Percentiles rank a stretch among this genome's conserved stretches.
These are phyloP conservation scores for human (Homo sapiens) DNA, from an alignment of 2,113 vertebrate genomes.

Conservation along the genomic window GRCh38 chr4:157789001-157789500, in stretches of 20 bases:
- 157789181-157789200: neutral
- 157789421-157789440: neutral
- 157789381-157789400: neutral
- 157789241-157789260: neutral
- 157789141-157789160: neutral
- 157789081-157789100: neutral
- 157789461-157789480: neutral
- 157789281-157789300: neutral
- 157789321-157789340: neutral
- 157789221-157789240: neutral
- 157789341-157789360: neutral
- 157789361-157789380: neutral
- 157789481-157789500: neutral
- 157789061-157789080: neutral
- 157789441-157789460: constrained; percentile 1
- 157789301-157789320: neutral
- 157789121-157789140: neutral
- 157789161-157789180: neutral
- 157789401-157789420: neutral
- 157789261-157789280: neutral
- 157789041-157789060: neutral
- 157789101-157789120: neutral
- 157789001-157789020: neutral
- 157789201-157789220: neutral
- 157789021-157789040: neutral